phyloP scores from a whole-genome alignment of 2,797 vertebrate species.

The Phalloptychus januarius region DNA sequence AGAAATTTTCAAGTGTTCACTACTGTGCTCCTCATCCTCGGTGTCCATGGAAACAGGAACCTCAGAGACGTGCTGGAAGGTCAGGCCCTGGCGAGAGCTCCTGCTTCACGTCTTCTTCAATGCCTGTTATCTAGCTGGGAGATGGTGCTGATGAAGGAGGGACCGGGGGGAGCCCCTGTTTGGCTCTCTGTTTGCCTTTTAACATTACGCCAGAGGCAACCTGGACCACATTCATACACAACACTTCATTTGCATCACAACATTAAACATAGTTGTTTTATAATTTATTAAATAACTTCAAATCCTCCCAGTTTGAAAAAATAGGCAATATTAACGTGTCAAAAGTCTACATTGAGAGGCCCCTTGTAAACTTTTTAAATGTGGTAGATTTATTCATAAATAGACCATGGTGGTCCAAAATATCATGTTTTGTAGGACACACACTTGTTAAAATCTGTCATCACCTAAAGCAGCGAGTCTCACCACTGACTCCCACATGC shows the following conservation, averaged over 20 bases:
- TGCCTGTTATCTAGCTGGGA: slow-evolving; percentile 42
- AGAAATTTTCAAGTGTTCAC: not conserved
- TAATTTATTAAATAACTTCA: not conserved
- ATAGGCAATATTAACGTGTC: not conserved
- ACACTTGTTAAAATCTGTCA: not conserved
- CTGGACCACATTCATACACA: not conserved
- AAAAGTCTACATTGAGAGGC: not conserved
- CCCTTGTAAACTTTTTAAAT: not conserved
- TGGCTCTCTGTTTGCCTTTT: not conserved
- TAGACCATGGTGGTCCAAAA: not conserved
- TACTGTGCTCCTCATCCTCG: slow-evolving; percentile 35
- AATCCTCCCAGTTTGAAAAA: not conserved
- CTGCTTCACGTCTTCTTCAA: slow-evolving; percentile 51
- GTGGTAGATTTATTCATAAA: not conserved
- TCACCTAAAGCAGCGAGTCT: slow-evolving; percentile 31
- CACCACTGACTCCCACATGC: not conserved
- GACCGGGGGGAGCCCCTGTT: too few relatives aligned
- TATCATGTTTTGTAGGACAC: slow-evolving; percentile 9
- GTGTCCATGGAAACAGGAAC: slow-evolving; percentile 74
- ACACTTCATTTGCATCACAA: not conserved
- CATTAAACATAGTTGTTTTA: not conserved
- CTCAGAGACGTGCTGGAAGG: slow-evolving; percentile 55
- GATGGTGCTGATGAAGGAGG: slow-evolving; percentile 36
- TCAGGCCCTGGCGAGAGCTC: slow-evolving; percentile 51
- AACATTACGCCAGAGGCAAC: slow-evolving; percentile 3